phyloP scores from a whole-genome alignment of 2,797 vertebrate species.

The Spondyliosoma cantharus region DNA sequence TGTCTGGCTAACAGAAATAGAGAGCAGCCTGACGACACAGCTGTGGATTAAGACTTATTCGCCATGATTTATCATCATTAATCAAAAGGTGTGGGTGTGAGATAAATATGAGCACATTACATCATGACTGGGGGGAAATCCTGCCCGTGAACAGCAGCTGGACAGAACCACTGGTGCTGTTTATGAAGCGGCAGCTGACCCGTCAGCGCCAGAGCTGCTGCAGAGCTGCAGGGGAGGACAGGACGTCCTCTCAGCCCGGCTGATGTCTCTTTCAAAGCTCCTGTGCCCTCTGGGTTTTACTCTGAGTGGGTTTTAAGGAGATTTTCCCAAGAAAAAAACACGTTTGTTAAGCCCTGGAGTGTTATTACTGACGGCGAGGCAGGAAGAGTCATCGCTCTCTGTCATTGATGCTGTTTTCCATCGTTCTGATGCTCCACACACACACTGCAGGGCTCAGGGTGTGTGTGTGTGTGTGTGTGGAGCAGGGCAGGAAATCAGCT shows the following conservation, averaged over 20 bases:
- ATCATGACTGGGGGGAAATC: slow-evolving; percentile 12
- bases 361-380: slow-evolving; percentile 11
- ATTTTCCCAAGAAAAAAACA: slow-evolving; percentile 41
- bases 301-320: slow-evolving; percentile 48
- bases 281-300: slow-evolving; percentile 15
- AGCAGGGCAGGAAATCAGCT: slow-evolving; percentile 7
- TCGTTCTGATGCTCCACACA: slow-evolving; percentile 16
- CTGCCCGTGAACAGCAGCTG: slow-evolving; percentile 29
- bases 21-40: neutral
- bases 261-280: slow-evolving; percentile 45
- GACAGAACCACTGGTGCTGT: neutral
- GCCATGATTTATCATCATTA: neutral
- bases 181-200: slow-evolving; percentile 9
- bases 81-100: neutral
- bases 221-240: slow-evolving; percentile 43
- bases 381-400: neutral
- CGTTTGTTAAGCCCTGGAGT: slow-evolving; percentile 29
- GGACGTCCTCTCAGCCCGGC: slow-evolving; percentile 35
- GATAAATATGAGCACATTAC: neutral
- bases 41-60: neutral
- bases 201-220: slow-evolving; percentile 19
- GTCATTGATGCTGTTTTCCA: neutral
- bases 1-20: too few species aligned
- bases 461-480: neutral
- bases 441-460: slow-evolving; percentile 4